phyloP scores from a whole-genome alignment of 1,140 invertebrate genomes.

The Atopsyche davidsoni region DNA sequence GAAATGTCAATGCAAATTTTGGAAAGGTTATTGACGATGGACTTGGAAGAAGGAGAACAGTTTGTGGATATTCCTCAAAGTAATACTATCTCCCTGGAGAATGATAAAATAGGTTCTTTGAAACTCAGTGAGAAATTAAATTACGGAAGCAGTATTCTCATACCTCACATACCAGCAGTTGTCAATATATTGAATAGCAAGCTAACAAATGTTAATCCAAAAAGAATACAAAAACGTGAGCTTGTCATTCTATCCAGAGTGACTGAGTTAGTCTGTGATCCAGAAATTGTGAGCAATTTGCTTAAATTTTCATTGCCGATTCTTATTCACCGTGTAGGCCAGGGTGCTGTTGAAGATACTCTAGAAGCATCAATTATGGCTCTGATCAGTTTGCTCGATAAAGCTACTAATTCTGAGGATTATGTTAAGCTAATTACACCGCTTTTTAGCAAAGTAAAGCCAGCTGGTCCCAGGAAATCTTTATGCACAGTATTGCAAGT shows the following conservation, averaged over 20 bases:
- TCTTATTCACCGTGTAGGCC: slow-evolving; percentile 57
- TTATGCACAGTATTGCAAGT: slow-evolving; percentile 52
- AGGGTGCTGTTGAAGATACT: slow-evolving; percentile 59
- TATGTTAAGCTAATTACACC: slow-evolving; percentile 63
- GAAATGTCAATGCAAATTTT: slow-evolving; percentile 71
- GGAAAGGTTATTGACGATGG: slow-evolving; percentile 67
- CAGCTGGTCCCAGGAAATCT: slow-evolving; percentile 57
- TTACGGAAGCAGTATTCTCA: slow-evolving; percentile 65
- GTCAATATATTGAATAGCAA: slow-evolving; percentile 64
- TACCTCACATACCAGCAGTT: slow-evolving; percentile 67
- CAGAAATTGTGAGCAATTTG: slow-evolving; percentile 60
- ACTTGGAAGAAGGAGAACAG: slow-evolving; percentile 48
- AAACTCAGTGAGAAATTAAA: slow-evolving; percentile 50
- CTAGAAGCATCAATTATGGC: slow-evolving; percentile 55
- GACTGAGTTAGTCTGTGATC: slow-evolving; percentile 63
- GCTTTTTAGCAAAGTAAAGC: slow-evolving; percentile 56
- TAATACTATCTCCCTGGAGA: slow-evolving; percentile 33
- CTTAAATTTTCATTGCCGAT: slow-evolving; percentile 69
- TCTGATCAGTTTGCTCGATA: slow-evolving; percentile 65
- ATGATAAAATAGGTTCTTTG: slow-evolving; percentile 30
- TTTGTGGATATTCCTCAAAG: slow-evolving; percentile 37
- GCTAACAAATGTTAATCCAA: slow-evolving; percentile 52
- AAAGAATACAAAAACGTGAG: slow-evolving; percentile 59
- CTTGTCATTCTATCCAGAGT: slow-evolving; percentile 73
- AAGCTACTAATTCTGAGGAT: slow-evolving; percentile 55